Conservation (phyloP, 1,140 invertebrate species). For the Pseudobourletiella spinata region DNA sequence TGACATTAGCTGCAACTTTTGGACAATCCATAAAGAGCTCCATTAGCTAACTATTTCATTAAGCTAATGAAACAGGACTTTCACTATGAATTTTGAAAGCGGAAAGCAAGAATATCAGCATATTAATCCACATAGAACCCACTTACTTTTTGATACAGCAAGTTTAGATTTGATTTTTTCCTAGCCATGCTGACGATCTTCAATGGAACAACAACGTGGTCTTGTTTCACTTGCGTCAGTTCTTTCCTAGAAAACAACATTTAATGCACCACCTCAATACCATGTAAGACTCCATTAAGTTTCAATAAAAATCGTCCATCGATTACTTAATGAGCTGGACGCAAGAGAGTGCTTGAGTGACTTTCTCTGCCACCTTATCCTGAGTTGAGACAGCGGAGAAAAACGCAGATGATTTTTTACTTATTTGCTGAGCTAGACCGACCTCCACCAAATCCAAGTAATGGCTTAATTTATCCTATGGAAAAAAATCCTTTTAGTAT, state of each 20-base stretch:
- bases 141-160: constrained; percentile 48
- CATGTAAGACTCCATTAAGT: too few relatives aligned
- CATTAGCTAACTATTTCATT: too few relatives aligned
- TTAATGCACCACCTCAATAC: too few relatives aligned
- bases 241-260: constrained; percentile 44
- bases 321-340: constrained; percentile 47
- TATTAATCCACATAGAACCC: too few relatives aligned
- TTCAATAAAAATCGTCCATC: constrained; percentile 36
- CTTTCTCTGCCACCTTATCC: constrained; percentile 49
- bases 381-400: constrained; percentile 96
- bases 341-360: constrained; percentile 22
- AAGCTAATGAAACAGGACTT: too few relatives aligned
- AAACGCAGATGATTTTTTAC: constrained; percentile 91
- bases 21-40: too few relatives aligned
- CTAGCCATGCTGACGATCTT: constrained; percentile 55
- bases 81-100: too few relatives aligned
- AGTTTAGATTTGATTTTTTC: constrained; percentile 44
- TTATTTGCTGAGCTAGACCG: constrained; percentile 88
- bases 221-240: constrained; percentile 60
- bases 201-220: constrained; percentile 68
- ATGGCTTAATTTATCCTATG: constrained; percentile 61
- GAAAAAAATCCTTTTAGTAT: too few relatives aligned
- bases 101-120: too few relatives aligned
- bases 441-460: constrained; percentile 93
- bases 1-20: constrained; percentile 77